phyloP scores from a whole-genome alignment of 2,113 vertebrate species.

The Oryctolagus cuniculus region mOryCun1.1 NC_091439.1:13656001-13656500 shows the following conservation, averaged over 20 bases:
- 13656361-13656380: background rate
- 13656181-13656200: background rate
- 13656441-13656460: constrained; percentile 44
- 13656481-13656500: constrained; percentile 36
- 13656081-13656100: background rate
- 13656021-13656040: background rate
- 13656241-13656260: background rate
- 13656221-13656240: background rate
- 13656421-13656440: constrained; percentile 17
- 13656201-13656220: background rate
- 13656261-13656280: constrained; percentile 27
- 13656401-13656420: background rate
- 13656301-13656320: background rate
- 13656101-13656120: background rate
- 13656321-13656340: background rate
- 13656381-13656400: background rate
- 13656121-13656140: background rate
- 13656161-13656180: constrained; percentile 1
- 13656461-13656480: constrained; percentile 42
- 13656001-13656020: background rate
- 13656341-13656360: background rate
- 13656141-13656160: background rate
- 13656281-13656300: background rate
- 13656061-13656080: background rate
- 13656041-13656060: background rate